phyloP scores from a whole-genome alignment of 2,888 invertebrate genomes.

The Prosapia bicincta region DNA sequence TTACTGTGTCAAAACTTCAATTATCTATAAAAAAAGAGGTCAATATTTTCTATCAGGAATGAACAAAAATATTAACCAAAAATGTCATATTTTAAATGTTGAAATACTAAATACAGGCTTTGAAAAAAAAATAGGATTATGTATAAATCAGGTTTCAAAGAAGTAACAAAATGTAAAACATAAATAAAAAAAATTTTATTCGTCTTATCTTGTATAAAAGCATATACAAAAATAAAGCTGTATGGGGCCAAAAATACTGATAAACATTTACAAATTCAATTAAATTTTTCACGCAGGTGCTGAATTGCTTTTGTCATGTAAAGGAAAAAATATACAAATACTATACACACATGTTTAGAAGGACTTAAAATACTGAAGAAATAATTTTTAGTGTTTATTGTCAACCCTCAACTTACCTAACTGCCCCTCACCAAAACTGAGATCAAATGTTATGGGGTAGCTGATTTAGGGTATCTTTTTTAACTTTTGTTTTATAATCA shows the following conservation, averaged over 20 bases:
- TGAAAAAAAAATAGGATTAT: too few relatives aligned
- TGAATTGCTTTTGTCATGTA: neutral
- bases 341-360: neutral
- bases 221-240: conserved; percentile 24
- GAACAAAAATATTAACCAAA: too few relatives aligned
- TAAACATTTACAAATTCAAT: conserved; percentile 1
- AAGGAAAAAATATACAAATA: neutral
- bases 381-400: neutral
- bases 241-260: conserved; percentile 23
- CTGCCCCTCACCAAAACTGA: neutral
- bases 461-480: neutral
- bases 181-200: conserved; percentile 21
- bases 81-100: too few relatives aligned
- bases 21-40: too few relatives aligned
- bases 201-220: conserved; percentile 22
- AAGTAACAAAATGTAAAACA: neutral
- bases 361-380: neutral
- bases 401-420: neutral
- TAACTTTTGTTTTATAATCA: neutral
- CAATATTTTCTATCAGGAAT: too few relatives aligned
- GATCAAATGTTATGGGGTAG: neutral
- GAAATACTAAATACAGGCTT: too few relatives aligned
- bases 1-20: too few relatives aligned
- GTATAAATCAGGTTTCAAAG: neutral
- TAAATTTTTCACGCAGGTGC: neutral